Percentiles rank a stretch among this genome's conserved stretches.
These are phyloP conservation scores for Xerus rutilus DNA, from an alignment of 2,797 vertebrate genomes.

Conservation along the genomic window DNA sequence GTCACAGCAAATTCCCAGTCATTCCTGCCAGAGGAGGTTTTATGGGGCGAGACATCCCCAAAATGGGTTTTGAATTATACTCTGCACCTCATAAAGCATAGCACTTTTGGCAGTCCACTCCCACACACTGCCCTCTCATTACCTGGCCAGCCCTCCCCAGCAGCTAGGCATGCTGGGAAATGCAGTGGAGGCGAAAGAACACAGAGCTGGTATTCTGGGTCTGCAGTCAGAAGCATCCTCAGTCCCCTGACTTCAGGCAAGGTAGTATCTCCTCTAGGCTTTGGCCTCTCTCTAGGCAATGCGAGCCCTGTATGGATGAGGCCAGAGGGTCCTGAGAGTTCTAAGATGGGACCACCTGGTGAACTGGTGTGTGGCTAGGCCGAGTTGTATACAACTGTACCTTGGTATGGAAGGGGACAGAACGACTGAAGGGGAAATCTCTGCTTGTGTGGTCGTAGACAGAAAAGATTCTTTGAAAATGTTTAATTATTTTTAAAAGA, in stretches of 20 bases:
- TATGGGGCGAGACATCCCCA: constrained; percentile 36
- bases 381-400: accelerated
- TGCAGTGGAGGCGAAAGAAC: not conserved
- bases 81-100: constrained; percentile 52
- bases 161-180: not conserved
- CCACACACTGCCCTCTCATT: not conserved
- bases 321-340: not conserved
- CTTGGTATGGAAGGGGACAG: accelerated
- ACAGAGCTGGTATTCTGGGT: not conserved
- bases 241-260: not conserved
- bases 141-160: not conserved
- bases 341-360: not conserved
- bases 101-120: not conserved
- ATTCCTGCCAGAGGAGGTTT: constrained; percentile 55
- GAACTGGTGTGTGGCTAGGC: accelerated
- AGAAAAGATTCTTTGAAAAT: not conserved
- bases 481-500: not conserved
- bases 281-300: not conserved
- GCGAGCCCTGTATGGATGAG: not conserved
- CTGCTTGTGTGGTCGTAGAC: not conserved
- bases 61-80: constrained; percentile 71
- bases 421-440: not conserved
- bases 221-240: not conserved
- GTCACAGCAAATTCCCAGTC: constrained; percentile 50
- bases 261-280: not conserved